Conservation (phyloP, 2,113 vertebrate species). For the Indicator maculatus region DNA sequence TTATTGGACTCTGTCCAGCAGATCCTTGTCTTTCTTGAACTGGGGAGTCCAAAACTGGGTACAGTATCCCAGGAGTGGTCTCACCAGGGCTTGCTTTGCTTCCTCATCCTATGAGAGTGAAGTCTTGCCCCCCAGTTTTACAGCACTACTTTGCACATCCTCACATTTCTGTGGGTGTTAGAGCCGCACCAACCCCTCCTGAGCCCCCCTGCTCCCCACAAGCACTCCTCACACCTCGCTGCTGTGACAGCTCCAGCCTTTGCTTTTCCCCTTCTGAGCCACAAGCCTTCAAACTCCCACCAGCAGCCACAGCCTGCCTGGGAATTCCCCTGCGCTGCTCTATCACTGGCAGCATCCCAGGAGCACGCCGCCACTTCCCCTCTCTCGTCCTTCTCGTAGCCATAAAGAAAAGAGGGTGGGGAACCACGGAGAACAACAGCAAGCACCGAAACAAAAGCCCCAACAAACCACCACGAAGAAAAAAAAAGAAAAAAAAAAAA, state of each 20-base stretch:
- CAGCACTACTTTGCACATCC: background rate
- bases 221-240: background rate
- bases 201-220: background rate
- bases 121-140: too few species aligned
- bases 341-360: background rate
- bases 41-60: too few species aligned
- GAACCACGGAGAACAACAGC: background rate
- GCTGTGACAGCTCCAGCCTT: rapidly evolving
- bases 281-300: background rate
- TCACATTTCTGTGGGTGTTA: background rate
- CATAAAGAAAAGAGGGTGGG: background rate
- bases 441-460: background rate
- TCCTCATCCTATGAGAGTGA: too few species aligned
- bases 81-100: too few species aligned
- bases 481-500: too few species aligned
- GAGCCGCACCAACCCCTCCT: background rate
- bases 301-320: background rate
- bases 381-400: background rate
- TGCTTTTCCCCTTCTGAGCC: background rate
- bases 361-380: background rate
- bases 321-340: background rate
- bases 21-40: too few species aligned
- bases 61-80: too few species aligned
- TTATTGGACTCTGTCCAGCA: too few species aligned
- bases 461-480: too few species aligned